A percentile compares a stretch with the other conserved stretches of the same genome.
Conservation (phyloP, 2,113 vertebrate genomes). For the Chamaea fasciata region DNA sequence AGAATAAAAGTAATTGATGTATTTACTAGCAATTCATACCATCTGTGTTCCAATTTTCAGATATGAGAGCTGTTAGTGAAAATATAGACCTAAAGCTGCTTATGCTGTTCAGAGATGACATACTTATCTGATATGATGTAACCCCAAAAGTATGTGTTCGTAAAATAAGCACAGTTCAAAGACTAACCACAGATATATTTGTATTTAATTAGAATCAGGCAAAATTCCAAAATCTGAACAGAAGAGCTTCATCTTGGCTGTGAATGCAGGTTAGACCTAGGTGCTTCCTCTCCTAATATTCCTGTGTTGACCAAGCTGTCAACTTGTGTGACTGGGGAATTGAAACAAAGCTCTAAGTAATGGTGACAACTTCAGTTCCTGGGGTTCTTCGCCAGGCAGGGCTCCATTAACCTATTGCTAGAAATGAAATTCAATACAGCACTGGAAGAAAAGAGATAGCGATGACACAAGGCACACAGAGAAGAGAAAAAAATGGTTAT, state of each 20-base stretch:
- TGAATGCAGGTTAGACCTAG: neutral
- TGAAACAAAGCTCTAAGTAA: neutral
- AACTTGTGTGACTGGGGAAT: neutral
- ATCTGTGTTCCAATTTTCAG: slow-evolving; percentile 51
- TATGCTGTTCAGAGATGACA: slow-evolving; percentile 49
- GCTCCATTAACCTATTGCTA: neutral
- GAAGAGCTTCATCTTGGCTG: neutral
- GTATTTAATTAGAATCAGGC: slow-evolving; percentile 64
- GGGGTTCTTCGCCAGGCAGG: neutral
- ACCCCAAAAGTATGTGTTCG: slow-evolving; percentile 44
- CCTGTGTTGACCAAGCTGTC: neutral
- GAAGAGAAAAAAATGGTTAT: neutral
- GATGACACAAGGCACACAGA: neutral
- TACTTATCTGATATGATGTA: slow-evolving; percentile 67
- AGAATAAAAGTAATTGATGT: slow-evolving; percentile 50
- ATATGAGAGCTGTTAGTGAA: slow-evolving; percentile 61
- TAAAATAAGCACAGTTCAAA: slow-evolving; percentile 66
- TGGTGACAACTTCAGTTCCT: neutral
- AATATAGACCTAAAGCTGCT: slow-evolving; percentile 55
- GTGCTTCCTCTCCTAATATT: neutral
- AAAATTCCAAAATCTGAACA: slow-evolving; percentile 52
- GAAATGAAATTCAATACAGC: neutral
- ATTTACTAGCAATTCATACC: slow-evolving; percentile 58
- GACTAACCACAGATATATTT: slow-evolving; percentile 55
- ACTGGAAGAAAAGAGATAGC: neutral